Percentiles rank a stretch among this genome's conserved stretches.
Evolutionary conservation across 1,140 invertebrate species (phyloP).

Genomic region (Chelonus insularis): DNA sequence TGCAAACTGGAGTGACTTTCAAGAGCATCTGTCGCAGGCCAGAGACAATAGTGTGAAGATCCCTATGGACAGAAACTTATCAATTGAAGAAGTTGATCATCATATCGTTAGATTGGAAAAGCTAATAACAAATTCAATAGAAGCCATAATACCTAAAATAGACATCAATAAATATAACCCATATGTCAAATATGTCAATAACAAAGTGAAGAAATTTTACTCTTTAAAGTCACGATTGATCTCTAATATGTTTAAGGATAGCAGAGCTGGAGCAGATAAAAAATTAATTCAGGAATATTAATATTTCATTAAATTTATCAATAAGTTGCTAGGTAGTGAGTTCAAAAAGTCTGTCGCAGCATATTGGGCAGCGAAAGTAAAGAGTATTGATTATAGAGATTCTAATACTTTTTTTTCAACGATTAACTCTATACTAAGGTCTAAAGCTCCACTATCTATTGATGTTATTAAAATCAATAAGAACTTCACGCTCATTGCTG

Average conservation of each 20-base stretch:
- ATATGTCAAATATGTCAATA: conserved; percentile 22
- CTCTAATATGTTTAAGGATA: neutral
- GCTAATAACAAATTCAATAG: conserved; percentile 1
- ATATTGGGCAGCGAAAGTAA: conserved; percentile 3
- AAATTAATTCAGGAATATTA: too few relatives aligned
- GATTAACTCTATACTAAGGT: conserved; percentile 9
- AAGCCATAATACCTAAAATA: conserved; percentile 3
- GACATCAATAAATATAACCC: too few relatives aligned
- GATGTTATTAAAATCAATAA: too few relatives aligned
- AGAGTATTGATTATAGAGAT: conserved; percentile 5
- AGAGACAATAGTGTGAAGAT: neutral
- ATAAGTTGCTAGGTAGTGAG: too few relatives aligned
- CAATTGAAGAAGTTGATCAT: conserved; percentile 20
- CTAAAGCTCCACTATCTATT: too few relatives aligned
- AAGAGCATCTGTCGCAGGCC: neutral
- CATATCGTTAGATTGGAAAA: conserved; percentile 1
- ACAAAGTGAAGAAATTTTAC: conserved; percentile 17
- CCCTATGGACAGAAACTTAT: conserved; percentile 18
- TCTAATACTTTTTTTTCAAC: conserved; percentile 2
- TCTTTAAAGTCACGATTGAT: neutral
- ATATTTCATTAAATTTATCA: too few relatives aligned
- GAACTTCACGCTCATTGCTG: neutral
- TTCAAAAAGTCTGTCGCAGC: neutral
- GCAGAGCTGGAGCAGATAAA: too few relatives aligned
- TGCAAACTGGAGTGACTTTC: conserved; percentile 24